A percentile compares a stretch with the other conserved stretches of the same genome.
Conservation (phyloP, 1,140 invertebrate genomes). For the Drosophila suzukii region DNA sequence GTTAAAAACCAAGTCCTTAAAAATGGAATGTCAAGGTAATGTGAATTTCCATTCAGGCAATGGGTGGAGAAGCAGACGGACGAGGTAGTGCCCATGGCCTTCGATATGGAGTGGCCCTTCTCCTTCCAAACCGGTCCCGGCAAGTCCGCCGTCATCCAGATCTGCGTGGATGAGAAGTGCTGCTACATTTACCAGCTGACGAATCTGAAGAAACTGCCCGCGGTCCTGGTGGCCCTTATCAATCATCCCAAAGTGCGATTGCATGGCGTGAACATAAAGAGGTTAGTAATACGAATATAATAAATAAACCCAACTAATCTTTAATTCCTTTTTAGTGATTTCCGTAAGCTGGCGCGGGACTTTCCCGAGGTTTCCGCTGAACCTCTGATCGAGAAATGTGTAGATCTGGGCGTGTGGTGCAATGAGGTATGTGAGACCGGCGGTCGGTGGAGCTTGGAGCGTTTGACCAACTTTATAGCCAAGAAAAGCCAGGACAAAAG, state of each 20-base stretch:
- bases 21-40: neutral
- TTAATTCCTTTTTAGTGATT: constrained; percentile 85
- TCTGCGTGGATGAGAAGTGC: constrained; percentile 85
- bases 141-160: constrained; percentile 87
- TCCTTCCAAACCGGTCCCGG: constrained; percentile 86
- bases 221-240: constrained; percentile 85
- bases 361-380: constrained; percentile 86
- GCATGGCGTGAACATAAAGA: constrained; percentile 88
- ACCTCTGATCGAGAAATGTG: constrained; percentile 86
- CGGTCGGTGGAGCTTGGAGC: constrained; percentile 87
- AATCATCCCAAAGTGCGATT: constrained; percentile 87
- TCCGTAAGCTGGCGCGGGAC: constrained; percentile 87
- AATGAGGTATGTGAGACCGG: constrained; percentile 86
- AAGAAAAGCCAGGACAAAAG: constrained; percentile 85
- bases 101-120: constrained; percentile 89
- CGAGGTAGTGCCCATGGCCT: constrained; percentile 85
- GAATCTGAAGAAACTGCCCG: constrained; percentile 86
- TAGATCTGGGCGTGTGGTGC: constrained; percentile 86
- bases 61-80: constrained; percentile 83
- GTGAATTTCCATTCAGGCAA: constrained; percentile 53
- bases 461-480: constrained; percentile 86
- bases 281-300: constrained; percentile 81
- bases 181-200: constrained; percentile 87
- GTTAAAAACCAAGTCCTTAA: constrained; percentile 28
- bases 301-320: neutral